These are phyloP conservation scores for Tachyglossus aculeatus DNA, from an alignment of 2,797 vertebrate species.

Conservation along the genomic window DNA sequence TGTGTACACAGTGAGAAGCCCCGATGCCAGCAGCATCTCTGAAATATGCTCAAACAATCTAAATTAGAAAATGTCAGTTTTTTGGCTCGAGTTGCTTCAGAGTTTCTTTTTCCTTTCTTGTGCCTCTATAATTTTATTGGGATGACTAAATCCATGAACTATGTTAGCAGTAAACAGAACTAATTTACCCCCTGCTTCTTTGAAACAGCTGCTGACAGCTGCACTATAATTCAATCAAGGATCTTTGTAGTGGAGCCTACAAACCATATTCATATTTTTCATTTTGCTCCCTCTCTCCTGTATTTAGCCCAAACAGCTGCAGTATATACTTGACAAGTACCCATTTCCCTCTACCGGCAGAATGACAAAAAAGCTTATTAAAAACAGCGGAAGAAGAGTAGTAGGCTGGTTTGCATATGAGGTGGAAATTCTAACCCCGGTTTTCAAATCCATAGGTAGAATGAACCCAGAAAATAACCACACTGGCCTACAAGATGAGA, in stretches of 20 bases:
- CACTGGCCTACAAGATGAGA: slow-evolving; percentile 33
- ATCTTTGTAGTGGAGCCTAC: slow-evolving; percentile 63
- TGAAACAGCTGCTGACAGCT: slow-evolving; percentile 84
- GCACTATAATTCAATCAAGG: slow-evolving; percentile 72
- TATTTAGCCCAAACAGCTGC: slow-evolving; percentile 38
- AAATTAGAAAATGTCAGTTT: slow-evolving; percentile 55
- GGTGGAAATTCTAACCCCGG: too few relatives aligned
- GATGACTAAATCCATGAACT: slow-evolving; percentile 81
- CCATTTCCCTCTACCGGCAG: background rate
- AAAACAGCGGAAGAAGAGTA: background rate
- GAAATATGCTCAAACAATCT: slow-evolving; percentile 41
- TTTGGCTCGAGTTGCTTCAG: slow-evolving; percentile 47
- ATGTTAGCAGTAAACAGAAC: slow-evolving; percentile 83
- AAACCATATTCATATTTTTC: slow-evolving; percentile 58
- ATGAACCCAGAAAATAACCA: slow-evolving; percentile 35
- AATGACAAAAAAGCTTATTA: background rate
- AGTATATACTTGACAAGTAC: slow-evolving; percentile 11
- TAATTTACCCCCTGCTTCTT: slow-evolving; percentile 78
- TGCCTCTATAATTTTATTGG: slow-evolving; percentile 80
- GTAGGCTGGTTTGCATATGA: background rate
- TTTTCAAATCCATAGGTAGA: too few relatives aligned
- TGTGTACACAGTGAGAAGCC: slow-evolving; percentile 28
- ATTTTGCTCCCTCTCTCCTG: slow-evolving; percentile 31
- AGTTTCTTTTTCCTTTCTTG: slow-evolving; percentile 68
- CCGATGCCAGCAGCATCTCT: slow-evolving; percentile 50